A percentile compares a stretch with the other conserved stretches of the same genome.
Conservation (phyloP, 2,113 vertebrate genomes). For the Passerina amoena region DNA sequence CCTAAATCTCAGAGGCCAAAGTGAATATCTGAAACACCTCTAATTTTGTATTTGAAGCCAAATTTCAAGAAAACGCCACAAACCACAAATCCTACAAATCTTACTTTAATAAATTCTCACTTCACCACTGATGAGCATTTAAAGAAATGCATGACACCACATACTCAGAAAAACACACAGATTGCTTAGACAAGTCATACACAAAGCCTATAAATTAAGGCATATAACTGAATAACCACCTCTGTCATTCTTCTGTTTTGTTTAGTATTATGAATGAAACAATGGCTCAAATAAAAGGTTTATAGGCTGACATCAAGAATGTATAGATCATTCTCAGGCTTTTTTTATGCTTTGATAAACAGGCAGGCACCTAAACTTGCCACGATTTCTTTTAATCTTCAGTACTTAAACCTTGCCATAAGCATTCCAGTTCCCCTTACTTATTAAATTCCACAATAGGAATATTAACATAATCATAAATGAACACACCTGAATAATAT, state of each 20-base stretch:
- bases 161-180: neutral
- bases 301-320: neutral
- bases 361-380: neutral
- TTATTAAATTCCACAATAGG: neutral
- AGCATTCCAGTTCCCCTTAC: neutral
- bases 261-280: neutral
- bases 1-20: neutral
- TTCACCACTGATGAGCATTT: neutral
- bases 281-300: neutral
- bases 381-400: neutral
- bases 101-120: neutral
- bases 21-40: neutral
- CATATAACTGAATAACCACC: neutral
- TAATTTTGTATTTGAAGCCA: neutral
- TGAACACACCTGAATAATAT: neutral
- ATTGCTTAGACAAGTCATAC: neutral
- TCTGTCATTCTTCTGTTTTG: neutral
- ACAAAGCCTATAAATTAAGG: neutral
- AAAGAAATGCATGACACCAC: neutral
- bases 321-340: neutral
- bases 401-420: neutral
- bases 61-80: neutral
- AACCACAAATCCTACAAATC: neutral
- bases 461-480: neutral
- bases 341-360: neutral